A percentile compares a stretch with the other conserved stretches of the same genome.
These are phyloP conservation scores for Drosophila nigrodunni DNA, from an alignment of 1,140 invertebrate genomes.

Conservation along the genomic window DNA sequence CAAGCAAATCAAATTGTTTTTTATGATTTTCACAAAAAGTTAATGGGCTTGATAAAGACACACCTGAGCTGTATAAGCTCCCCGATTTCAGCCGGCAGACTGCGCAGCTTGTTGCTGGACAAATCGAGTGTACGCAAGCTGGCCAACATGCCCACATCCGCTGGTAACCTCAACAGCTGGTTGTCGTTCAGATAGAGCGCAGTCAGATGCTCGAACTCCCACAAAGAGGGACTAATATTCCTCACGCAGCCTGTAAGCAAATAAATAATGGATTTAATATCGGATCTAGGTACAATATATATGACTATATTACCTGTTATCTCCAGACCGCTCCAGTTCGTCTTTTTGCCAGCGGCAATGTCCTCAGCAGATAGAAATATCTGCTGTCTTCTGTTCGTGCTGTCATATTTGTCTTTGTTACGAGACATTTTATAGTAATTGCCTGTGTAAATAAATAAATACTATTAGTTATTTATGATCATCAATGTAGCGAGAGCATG, in stretches of 20 bases:
- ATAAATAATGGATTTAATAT: constrained; percentile 51
- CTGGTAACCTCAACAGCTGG: constrained; percentile 93
- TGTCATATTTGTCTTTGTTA: constrained; percentile 90
- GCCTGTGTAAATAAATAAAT: constrained; percentile 47
- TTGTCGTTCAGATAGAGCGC: constrained; percentile 98
- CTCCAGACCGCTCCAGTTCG: constrained; percentile 93
- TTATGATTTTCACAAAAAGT: too few species aligned
- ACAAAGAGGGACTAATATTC: constrained; percentile 95
- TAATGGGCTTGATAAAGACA: constrained; percentile 26
- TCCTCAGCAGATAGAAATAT: constrained; percentile 97
- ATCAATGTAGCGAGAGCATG: neutral
- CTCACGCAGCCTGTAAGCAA: constrained; percentile 93
- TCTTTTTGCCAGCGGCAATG: constrained; percentile 94
- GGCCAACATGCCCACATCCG: constrained; percentile 93
- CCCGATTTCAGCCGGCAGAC: constrained; percentile 97
- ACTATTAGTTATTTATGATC: constrained; percentile 8
- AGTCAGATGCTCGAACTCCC: constrained; percentile 95
- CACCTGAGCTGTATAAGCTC: constrained; percentile 96
- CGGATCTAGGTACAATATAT: neutral
- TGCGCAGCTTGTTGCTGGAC: constrained; percentile 96
- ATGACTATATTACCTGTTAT: constrained; percentile 86
- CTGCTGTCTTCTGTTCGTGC: constrained; percentile 91
- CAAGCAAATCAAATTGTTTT: too few species aligned
- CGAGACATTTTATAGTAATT: constrained; percentile 87
- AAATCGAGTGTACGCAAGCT: constrained; percentile 95